Base-by-base conservation (phyloP, 2,113 vertebrate genomes). In the Embiotoca jacksoni region DNA sequence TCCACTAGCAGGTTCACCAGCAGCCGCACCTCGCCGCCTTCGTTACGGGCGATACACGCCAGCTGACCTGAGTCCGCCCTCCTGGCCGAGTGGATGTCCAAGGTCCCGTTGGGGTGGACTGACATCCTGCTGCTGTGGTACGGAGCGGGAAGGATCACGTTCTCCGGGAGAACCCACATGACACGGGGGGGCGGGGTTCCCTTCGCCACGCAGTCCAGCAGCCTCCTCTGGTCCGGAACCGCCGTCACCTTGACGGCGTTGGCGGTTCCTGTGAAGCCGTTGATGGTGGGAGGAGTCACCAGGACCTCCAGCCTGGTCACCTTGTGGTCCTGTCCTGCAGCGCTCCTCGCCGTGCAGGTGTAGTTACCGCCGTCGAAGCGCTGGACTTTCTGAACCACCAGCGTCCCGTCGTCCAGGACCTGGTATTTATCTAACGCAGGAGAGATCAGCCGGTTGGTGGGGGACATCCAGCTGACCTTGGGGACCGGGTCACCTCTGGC, bases 301-400 rank as follows among this genome's bases (percentile, higher is more conserved):
- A 93, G 65, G 6, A 99, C 93, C 0, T 95, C 94, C 15, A 99
- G 72, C 77, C 83, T 92, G 33, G 94, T 63, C 0, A 92, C 81
- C 44, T 95, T 96, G 7, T 89, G 70, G 81, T 96, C 96, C 81
- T 97, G 96, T 1, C 98, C 97, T 1, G 93, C 96, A 0, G 81
- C 88, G 89, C 96, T 97, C 1, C 93, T 81, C 0, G 91, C 96
- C 23, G 95, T 58, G 3, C 98, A 99, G 0, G 96, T 98, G 81
- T 99, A 99, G 85, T 97, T 97, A 5, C 98, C 98, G 0, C 81
- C 95, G 90, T 99, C 98, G 5, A 94, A 95, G 16, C 96, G 94
- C 84, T 97, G 97, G 0, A 90, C 92, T 46, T 96, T 96, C 57
- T 95, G 95, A 65, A 99, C 94, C 7, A 97, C 88, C 2, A 99